Evolutionary conservation across 2,113 vertebrate genomes (phyloP).

Genomic region (Natator depressus): DNA sequence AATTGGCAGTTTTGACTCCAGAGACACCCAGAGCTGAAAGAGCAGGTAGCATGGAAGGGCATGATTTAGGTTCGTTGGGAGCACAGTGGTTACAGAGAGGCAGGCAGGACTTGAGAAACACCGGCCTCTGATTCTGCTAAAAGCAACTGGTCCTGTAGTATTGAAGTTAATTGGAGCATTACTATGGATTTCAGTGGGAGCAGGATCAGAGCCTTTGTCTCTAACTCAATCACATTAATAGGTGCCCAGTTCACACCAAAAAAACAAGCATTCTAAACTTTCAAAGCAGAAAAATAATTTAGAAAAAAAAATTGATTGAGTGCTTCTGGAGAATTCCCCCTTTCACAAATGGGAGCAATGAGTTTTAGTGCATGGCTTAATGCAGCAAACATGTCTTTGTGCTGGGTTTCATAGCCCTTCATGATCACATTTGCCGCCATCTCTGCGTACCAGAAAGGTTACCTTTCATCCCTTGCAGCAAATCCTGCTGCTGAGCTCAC

Average conservation of each 20-base stretch:
- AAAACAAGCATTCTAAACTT: not conserved
- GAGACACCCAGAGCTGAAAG: not conserved
- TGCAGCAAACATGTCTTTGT: not conserved
- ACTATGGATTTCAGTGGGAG: not conserved
- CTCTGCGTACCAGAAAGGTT: not conserved
- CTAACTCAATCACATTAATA: not conserved
- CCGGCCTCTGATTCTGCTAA: not conserved
- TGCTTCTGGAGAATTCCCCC: not conserved
- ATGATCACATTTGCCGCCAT: not conserved
- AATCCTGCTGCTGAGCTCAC: not conserved
- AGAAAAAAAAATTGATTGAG: not conserved
- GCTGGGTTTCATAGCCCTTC: not conserved
- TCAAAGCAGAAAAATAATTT: not conserved
- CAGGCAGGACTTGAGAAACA: rapidly evolving
- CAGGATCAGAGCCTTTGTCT: not conserved
- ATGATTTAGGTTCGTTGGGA: rapidly evolving
- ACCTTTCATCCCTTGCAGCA: not conserved
- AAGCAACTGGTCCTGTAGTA: not conserved
- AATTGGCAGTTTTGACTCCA: not conserved
- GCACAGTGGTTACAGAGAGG: not conserved
- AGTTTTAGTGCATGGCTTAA: not conserved
- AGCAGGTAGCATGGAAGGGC: rapidly evolving
- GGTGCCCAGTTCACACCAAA: not conserved
- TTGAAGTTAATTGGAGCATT: not conserved
- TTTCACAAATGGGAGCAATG: not conserved